A percentile compares a stretch with the other conserved stretches of the same genome.
These are phyloP conservation scores for Hesperophylax magnus DNA, from an alignment of 1,140 invertebrate genomes.

Conservation along the genomic window DNA sequence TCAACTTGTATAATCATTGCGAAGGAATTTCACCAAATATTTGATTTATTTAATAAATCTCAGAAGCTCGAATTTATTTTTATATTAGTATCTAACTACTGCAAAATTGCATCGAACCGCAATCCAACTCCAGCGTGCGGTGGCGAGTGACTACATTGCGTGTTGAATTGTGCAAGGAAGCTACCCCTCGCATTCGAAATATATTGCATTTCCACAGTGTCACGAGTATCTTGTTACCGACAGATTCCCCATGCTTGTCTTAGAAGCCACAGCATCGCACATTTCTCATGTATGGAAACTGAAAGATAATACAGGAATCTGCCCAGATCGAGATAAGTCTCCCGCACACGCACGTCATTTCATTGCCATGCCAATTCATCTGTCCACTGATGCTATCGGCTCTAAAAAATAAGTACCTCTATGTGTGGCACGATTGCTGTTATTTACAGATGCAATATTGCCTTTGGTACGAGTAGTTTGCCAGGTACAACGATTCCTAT, in stretches of 20 bases:
- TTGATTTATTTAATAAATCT: no score
- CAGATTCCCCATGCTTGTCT: constrained; percentile 11
- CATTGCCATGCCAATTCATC: background rate
- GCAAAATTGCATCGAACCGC: no score
- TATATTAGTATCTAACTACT: no score
- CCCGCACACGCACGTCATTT: constrained; percentile 20
- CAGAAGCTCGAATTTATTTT: no score
- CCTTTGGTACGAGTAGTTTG: no score
- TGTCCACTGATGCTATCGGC: constrained; percentile 13
- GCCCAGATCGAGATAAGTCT: constrained; percentile 19
- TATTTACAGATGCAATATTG: background rate
- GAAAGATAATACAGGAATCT: constrained; percentile 35
- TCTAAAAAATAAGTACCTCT: background rate
- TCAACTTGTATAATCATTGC: no score
- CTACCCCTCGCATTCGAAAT: constrained; percentile 15
- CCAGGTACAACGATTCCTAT: no score
- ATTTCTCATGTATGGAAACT: constrained; percentile 28
- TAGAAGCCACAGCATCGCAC: constrained; percentile 15
- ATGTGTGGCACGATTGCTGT: background rate
- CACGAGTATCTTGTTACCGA: constrained; percentile 31
- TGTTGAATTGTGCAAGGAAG: background rate
- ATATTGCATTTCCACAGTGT: constrained; percentile 23
- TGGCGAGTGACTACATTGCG: constrained; percentile 2
- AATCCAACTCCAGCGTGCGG: background rate
- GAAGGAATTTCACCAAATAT: no score